Evolutionary conservation across 2,888 invertebrate genomes (phyloP).

Genomic region (Petrophora chlorosata): DNA sequence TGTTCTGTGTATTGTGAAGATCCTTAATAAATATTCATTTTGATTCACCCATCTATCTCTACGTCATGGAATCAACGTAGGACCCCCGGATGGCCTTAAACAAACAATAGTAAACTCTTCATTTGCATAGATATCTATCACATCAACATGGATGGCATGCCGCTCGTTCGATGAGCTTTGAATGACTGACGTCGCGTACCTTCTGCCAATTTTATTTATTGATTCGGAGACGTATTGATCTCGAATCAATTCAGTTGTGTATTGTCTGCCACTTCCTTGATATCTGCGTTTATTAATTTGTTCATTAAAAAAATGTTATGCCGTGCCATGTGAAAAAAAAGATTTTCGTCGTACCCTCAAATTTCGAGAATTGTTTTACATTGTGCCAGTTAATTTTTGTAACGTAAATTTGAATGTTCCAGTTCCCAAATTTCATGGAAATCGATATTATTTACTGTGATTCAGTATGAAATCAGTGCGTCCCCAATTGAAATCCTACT

Average conservation of each 20-base stretch:
- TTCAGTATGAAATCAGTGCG: slow-evolving; percentile 16
- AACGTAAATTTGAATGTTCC: slow-evolving; percentile 19
- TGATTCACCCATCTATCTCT: slow-evolving; percentile 11
- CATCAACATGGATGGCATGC: slow-evolving; percentile 33
- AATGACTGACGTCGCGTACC: slow-evolving; percentile 43
- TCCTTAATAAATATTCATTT: slow-evolving; percentile 29
- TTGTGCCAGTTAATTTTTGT: slow-evolving; percentile 20
- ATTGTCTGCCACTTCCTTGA: slow-evolving; percentile 46
- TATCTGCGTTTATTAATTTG: too few species aligned
- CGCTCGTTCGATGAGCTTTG: slow-evolving; percentile 31
- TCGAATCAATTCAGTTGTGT: slow-evolving; percentile 44
- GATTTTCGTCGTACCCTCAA: too few species aligned
- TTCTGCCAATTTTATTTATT: slow-evolving; percentile 47
- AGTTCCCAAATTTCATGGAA: slow-evolving; percentile 32
- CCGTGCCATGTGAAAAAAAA: too few species aligned
- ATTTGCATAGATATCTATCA: slow-evolving; percentile 32
- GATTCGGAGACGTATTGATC: slow-evolving; percentile 37
- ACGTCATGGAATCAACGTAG: slow-evolving; percentile 38
- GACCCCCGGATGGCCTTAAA: slow-evolving; percentile 25
- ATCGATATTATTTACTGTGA: slow-evolving; percentile 17
- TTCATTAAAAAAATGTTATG: too few species aligned
- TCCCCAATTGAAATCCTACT: slow-evolving; percentile 32
- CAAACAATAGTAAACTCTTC: slow-evolving; percentile 40
- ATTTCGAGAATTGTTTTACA: too few species aligned
- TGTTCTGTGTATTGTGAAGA: too few species aligned